Evolutionary conservation across 1,140 invertebrate genomes (phyloP), one percentile per base, ranked within the genome.

Genomic region (Thaumatotibia leucotreta): DNA sequence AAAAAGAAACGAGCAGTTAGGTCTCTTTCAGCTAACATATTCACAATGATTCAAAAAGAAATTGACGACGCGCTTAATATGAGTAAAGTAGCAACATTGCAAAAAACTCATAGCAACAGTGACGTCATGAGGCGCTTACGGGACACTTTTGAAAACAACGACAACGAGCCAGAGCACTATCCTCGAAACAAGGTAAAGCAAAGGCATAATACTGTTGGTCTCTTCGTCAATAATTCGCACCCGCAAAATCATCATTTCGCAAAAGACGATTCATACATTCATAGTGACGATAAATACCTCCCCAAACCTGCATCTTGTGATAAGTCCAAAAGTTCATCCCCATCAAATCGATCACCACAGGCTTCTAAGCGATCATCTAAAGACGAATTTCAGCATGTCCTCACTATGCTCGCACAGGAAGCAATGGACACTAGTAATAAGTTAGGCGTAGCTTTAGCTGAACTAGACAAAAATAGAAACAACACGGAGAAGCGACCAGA

Each of bases 1-100:
- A 94, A 93, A 78, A 96, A 96, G 83, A 95, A 95, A 70, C 92
- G 95, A 66, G 95, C 96, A 3, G 94, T 96, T 3, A 92, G 96
- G 62, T 96, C 96, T 0, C 84, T 97, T 17, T 97, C 96, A 0
- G 96, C 96, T 0, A 97, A 97, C 79, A 94, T 97, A 61, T 95
- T 95, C 54, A 94, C 94, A 71, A 89, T 96, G 63, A 94, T 96
- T 65, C 92, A 94, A 72, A 92, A 93, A 69, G 93, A 93, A 77
- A 90, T 91, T 50, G 89, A 92, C 65, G 87, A 92, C 64, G 89
- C 91, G 17, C 68, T 91, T 8, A 86, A 86, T 66, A 84, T 88
- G 73, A 87, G 75, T 65, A 91, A 86, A 73, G 69, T 68, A 20
- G 65, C 81, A 8, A 72, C 80, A 2, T 69, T 91, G 69, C 89